A percentile compares a stretch with the other conserved stretches of the same genome.
These are phyloP conservation scores for Cynoglossus semilaevis DNA, from an alignment of 2,113 vertebrate genomes.

Conservation along the genomic window DNA sequence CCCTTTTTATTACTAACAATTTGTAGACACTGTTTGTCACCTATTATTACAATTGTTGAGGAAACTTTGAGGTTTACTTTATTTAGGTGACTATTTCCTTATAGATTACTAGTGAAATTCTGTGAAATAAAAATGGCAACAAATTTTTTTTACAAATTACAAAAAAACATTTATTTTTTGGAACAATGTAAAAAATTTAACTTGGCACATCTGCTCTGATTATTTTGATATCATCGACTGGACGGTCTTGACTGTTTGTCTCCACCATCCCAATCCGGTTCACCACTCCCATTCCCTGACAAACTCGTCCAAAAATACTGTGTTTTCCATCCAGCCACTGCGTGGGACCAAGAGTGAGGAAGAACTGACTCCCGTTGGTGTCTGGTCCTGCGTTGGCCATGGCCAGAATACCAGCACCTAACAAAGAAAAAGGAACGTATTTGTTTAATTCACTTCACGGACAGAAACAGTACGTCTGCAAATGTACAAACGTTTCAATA, in stretches of 20 bases:
- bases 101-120: no score
- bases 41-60: no score
- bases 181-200: conserved; percentile 47
- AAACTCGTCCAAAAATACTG: conserved; percentile 91
- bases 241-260: conserved; percentile 90
- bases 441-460: no score
- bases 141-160: not conserved
- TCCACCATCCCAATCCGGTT: conserved; percentile 93
- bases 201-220: conserved; percentile 77
- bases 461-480: not conserved
- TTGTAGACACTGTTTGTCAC: no score
- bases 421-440: not conserved
- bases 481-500: no score
- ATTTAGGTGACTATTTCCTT: no score
- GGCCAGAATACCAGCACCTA: conserved; percentile 92
- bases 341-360: conserved; percentile 86
- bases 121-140: no score
- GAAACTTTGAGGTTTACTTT: no score
- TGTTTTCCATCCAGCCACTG: conserved; percentile 96
- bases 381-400: conserved; percentile 96
- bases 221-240: conserved; percentile 89
- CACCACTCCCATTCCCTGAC: conserved; percentile 86
- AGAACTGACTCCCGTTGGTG: conserved; percentile 97
- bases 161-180: conserved; percentile 34
- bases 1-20: no score